These are phyloP conservation scores for Drosophila rubida DNA, from an alignment of 2,888 invertebrate species.

Conservation along the genomic window DNA sequence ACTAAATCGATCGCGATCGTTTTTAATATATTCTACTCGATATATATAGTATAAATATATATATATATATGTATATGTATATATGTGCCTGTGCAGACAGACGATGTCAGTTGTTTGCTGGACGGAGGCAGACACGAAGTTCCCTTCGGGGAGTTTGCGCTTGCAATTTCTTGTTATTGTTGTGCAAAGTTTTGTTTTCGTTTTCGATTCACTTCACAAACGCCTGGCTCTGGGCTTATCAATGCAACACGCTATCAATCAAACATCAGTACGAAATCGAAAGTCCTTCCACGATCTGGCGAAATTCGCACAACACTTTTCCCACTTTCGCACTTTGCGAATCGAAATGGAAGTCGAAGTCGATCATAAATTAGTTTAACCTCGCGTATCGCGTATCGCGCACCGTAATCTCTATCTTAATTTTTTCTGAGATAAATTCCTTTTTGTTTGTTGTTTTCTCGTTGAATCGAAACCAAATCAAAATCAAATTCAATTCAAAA, in stretches of 20 bases:
- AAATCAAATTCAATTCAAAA: slow-evolving; percentile 47
- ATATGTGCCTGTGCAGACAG: slow-evolving; percentile 58
- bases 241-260: slow-evolving; percentile 20
- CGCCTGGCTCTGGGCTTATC: neutral
- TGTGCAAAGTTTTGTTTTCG: slow-evolving; percentile 30
- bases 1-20: slow-evolving; percentile 55
- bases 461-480: slow-evolving; percentile 21
- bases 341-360: slow-evolving; percentile 15
- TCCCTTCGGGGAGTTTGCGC: slow-evolving; percentile 32
- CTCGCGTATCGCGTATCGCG: slow-evolving; percentile 23
- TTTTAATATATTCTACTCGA: slow-evolving; percentile 33
- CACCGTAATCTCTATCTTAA: neutral
- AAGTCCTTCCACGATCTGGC: slow-evolving; percentile 58
- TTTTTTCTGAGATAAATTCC: neutral
- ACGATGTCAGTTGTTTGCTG: slow-evolving; percentile 72
- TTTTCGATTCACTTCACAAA: slow-evolving; percentile 30
- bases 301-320: slow-evolving; percentile 37
- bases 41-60: too few relatives aligned
- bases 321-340: slow-evolving; percentile 18
- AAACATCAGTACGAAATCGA: slow-evolving; percentile 46
- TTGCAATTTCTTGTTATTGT: slow-evolving; percentile 28
- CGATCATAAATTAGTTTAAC: slow-evolving; percentile 30
- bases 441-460: slow-evolving; percentile 5
- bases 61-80: slow-evolving; percentile 35
- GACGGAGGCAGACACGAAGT: slow-evolving; percentile 40